phyloP scores from a whole-genome alignment of 2,113 vertebrate species.

The Copsychus sechellarum region DNA sequence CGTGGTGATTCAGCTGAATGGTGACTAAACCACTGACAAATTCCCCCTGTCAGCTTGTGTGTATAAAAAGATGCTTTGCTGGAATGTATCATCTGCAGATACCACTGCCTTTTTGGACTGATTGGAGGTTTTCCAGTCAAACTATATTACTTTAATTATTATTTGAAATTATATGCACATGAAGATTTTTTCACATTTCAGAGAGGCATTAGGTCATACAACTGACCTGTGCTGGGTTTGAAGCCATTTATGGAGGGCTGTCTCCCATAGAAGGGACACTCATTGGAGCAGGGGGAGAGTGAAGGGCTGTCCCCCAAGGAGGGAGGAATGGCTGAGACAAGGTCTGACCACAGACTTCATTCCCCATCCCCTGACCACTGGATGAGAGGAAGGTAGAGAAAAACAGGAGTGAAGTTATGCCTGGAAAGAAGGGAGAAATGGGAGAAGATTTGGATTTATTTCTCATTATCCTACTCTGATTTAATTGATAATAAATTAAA shows the following conservation, averaged over 20 bases:
- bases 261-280: background rate
- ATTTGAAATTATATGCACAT: background rate
- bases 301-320: fast-evolving
- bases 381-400: background rate
- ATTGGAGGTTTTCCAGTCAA: background rate
- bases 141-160: background rate
- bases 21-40: conserved; percentile 44
- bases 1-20: conserved; percentile 33
- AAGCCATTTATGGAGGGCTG: background rate
- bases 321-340: background rate
- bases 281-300: background rate
- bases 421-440: background rate
- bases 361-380: background rate
- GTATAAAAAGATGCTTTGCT: conserved; percentile 29
- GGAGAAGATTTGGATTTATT: background rate
- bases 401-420: background rate
- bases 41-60: background rate
- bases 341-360: background rate
- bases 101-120: background rate
- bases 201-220: background rate
- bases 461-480: background rate
- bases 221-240: background rate
- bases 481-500: background rate
- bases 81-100: background rate
- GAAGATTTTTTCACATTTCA: background rate